phyloP scores from a whole-genome alignment of 2,113 vertebrate species.

The Corydoras maculifer region DNA sequence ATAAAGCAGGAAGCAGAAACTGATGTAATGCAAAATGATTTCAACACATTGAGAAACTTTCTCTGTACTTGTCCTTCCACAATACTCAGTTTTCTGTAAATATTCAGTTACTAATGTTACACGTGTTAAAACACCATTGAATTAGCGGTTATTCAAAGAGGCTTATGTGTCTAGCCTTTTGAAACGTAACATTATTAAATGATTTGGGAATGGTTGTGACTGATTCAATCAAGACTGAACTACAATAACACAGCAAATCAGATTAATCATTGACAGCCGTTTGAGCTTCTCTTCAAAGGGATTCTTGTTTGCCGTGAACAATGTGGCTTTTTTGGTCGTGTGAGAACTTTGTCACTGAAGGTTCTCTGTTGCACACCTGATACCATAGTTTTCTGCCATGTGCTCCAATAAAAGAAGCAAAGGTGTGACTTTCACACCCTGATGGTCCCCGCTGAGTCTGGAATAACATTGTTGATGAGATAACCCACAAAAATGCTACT shows the following conservation, averaged over 20 bases:
- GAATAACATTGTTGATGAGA: conserved; percentile 50
- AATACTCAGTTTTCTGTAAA: too few species aligned
- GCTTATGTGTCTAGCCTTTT: too few species aligned
- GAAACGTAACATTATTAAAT: too few species aligned
- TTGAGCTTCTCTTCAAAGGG: conserved; percentile 57
- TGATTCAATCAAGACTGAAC: conserved; percentile 7
- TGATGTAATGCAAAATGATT: too few species aligned
- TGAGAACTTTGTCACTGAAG: conserved; percentile 31
- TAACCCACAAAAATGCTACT: conserved; percentile 11
- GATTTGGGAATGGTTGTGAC: neutral
- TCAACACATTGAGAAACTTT: too few species aligned
- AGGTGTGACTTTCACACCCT: conserved; percentile 65
- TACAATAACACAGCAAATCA: conserved; percentile 1
- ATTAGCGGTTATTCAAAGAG: too few species aligned
- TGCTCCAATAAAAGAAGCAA: conserved; percentile 44
- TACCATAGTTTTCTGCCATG: neutral
- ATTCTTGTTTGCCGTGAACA: neutral
- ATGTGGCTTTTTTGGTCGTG: conserved; percentile 1
- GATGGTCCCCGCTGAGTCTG: conserved; percentile 52
- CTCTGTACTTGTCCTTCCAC: too few species aligned
- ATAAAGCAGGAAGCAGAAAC: too few species aligned
- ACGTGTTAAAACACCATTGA: too few species aligned
- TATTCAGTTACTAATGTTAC: too few species aligned
- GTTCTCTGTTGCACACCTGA: conserved; percentile 33
- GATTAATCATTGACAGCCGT: conserved; percentile 23